These are phyloP conservation scores for Sebastes schlegelii DNA, from an alignment of 2,113 vertebrate species.

Conservation along the genomic window DNA sequence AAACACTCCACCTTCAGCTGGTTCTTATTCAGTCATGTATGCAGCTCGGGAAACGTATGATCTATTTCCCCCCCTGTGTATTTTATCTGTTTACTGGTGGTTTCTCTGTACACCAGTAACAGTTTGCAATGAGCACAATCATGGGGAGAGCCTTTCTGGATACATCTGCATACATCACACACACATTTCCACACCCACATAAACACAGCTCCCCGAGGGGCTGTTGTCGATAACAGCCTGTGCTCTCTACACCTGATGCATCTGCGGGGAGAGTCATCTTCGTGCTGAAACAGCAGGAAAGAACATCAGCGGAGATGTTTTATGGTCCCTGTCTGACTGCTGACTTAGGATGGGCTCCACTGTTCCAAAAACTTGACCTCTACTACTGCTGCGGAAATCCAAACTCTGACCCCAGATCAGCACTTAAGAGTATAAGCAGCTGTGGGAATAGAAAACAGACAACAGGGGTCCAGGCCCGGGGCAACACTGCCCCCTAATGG, in stretches of 20 bases:
- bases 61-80: conserved; percentile 13
- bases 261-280: conserved; percentile 42
- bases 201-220: conserved; percentile 45
- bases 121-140: conserved; percentile 20
- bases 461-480: conserved; percentile 29
- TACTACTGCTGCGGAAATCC: conserved; percentile 62
- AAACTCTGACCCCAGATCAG: conserved; percentile 70
- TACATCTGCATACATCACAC: conserved; percentile 56
- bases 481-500: conserved; percentile 78
- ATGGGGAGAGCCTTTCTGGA: neutral
- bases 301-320: conserved; percentile 40
- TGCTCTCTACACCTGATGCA: conserved; percentile 62
- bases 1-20: conserved; percentile 21
- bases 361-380: conserved; percentile 60
- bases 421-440: conserved; percentile 50
- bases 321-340: conserved; percentile 62
- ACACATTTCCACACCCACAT: conserved; percentile 38
- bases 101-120: neutral
- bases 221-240: conserved; percentile 62
- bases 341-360: conserved; percentile 57
- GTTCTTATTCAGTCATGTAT: conserved; percentile 14
- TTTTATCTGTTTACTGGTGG: conserved; percentile 16
- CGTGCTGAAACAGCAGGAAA: conserved; percentile 61
- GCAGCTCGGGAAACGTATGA: neutral
- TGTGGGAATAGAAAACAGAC: neutral